Conservation (phyloP, 2,888 invertebrate genomes). For the Petrolisthes manimaculis region DNA sequence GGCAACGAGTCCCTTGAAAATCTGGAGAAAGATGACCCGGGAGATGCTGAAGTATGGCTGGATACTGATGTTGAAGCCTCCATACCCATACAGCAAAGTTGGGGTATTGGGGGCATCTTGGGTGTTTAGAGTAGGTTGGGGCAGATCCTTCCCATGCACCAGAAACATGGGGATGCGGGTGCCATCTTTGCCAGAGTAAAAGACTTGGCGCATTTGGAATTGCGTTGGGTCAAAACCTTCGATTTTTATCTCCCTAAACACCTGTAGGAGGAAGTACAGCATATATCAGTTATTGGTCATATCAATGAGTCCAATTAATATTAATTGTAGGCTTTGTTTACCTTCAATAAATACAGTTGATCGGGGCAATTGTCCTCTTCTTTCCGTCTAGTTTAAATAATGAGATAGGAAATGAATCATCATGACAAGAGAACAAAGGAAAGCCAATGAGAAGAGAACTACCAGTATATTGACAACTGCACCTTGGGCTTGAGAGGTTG, state of each 20-base stretch:
- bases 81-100: conserved; percentile 93
- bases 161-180: conserved; percentile 97
- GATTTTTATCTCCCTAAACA: conserved; percentile 61
- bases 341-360: background rate
- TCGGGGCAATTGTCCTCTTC: too few species aligned
- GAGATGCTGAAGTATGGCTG: conserved; percentile 84
- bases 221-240: conserved; percentile 75
- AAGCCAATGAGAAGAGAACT: too few species aligned
- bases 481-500: conserved; percentile 76
- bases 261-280: conserved; percentile 29
- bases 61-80: conserved; percentile 94
- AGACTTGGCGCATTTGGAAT: conserved; percentile 89
- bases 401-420: too few species aligned
- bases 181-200: conserved; percentile 92
- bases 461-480: conserved; percentile 12
- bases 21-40: conserved; percentile 85
- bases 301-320: background rate
- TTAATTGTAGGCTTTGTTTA: background rate
- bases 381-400: too few species aligned
- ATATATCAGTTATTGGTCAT: background rate
- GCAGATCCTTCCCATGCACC: conserved; percentile 70
- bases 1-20: conserved; percentile 89
- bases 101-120: conserved; percentile 83
- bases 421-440: too few species aligned
- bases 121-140: conserved; percentile 77